Evolutionary conservation across 1,140 invertebrate species (phyloP), one percentile per base, ranked within the genome.

Genomic region (Gonioctena quinquepunctata): DNA sequence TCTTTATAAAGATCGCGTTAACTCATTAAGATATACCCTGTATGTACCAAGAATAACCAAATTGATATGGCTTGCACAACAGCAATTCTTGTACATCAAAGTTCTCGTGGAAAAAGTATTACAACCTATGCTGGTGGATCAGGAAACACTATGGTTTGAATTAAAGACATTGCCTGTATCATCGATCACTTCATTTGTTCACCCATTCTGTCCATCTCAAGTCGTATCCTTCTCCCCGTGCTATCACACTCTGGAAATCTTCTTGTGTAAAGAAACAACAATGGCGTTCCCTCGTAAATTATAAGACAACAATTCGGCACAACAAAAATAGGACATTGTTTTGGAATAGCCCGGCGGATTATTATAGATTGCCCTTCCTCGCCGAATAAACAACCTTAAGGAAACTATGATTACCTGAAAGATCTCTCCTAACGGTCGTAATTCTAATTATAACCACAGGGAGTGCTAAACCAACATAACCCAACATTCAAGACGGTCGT

Each of bases 341-440:
- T 61, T 61, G 25, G 27, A 61, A 61, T n/a, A 28, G 0, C n/a
- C 59, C n/a, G 59, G n/a, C 27, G 59, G 59, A 54, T 54, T 54
- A 61, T 61, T 61, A 61, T 61, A 27, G 23, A 61, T 61, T 61
- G 59, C 25, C 59, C 27, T n/a, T 61, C 16, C 59, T 26, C n/a
- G 16, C 59, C 59, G 59, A 27, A 68, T 71, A 66, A 74, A 74
- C 72, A 74, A 70, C 72, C 72, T 71, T 71, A 74, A 74, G 72
- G 72, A 74, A 74, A 74, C 72, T 52, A 64, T 69, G 68, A 74
- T 74, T 74, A 74, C 72, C 72, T 74, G 72, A 74, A 21, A 74
- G 70, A 74, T 74, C 69, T 74, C 72, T 71, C 72, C 66, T 71
- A 71, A 74, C 72, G 52, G 72, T 62, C 72, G 67, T 74, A 74